Evolutionary conservation across 2,113 vertebrate genomes (phyloP).

Genomic region (Nettapus auritus): DNA sequence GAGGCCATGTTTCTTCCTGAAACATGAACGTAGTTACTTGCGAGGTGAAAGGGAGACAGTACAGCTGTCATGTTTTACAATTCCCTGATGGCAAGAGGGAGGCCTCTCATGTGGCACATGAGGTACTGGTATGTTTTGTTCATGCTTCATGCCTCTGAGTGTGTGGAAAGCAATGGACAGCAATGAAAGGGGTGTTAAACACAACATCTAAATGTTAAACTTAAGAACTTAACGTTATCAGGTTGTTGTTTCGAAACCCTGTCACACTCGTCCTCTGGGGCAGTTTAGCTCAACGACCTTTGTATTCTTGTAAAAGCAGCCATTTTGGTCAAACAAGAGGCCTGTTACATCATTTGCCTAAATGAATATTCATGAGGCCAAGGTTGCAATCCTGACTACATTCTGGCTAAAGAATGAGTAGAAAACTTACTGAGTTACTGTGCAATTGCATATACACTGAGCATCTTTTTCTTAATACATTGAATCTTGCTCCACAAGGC

Average conservation of each 20-base stretch:
- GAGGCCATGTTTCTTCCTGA: neutral
- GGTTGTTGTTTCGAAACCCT: neutral
- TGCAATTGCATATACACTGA: neutral
- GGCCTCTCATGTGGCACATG: neutral
- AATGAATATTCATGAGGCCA: conserved; percentile 58
- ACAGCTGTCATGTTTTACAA: neutral
- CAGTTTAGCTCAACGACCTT: conserved; percentile 33
- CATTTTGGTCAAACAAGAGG: conserved; percentile 37
- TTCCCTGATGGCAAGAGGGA: too few species aligned
- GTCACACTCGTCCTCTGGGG: neutral
- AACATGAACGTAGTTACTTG: neutral
- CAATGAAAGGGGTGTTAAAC: neutral
- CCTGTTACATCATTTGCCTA: conserved; percentile 47
- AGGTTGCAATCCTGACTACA: conserved; percentile 21
- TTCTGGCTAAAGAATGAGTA: conserved; percentile 42
- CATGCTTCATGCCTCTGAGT: neutral
- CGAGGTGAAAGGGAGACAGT: neutral
- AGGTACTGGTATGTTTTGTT: neutral
- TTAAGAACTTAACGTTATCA: neutral
- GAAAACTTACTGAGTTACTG: neutral
- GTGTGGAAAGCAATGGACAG: neutral
- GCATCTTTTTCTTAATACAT: conserved; percentile 10
- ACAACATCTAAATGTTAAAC: neutral
- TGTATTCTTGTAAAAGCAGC: conserved; percentile 46
- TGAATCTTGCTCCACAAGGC: neutral